Conservation (phyloP, 2,888 invertebrate genomes). For the Cactoblastis cactorum region DNA sequence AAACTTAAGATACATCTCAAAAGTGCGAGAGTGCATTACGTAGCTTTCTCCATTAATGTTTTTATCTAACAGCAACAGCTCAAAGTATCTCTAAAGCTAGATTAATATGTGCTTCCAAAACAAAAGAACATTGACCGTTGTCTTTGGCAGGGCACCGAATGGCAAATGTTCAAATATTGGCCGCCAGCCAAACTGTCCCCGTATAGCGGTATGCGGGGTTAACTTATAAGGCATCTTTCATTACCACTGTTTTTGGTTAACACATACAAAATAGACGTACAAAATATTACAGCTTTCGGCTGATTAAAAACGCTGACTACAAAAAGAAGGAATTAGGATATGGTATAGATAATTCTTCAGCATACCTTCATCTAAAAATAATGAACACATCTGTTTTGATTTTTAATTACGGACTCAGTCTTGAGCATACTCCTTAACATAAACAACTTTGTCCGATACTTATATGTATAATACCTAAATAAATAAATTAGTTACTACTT, state of each 20-base stretch:
- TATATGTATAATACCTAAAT: no score
- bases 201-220: slow-evolving; percentile 38
- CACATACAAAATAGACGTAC: neutral
- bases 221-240: slow-evolving; percentile 39
- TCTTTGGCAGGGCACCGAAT: slow-evolving; percentile 46
- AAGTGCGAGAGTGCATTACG: neutral
- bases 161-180: slow-evolving; percentile 53
- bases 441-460: no score
- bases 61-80: neutral
- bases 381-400: no score
- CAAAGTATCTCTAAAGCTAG: slow-evolving; percentile 9
- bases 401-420: no score
- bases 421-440: no score
- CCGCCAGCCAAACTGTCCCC: slow-evolving; percentile 42
- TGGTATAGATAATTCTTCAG: no score
- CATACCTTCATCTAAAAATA: no score
- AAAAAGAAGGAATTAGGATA: no score
- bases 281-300: neutral
- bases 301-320: no score
- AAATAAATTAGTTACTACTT: no score
- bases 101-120: slow-evolving; percentile 33
- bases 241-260: slow-evolving; percentile 21
- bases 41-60: neutral
- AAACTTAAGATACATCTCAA: no score
- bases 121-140: slow-evolving; percentile 53